Conservation (phyloP, 2,113 vertebrate genomes). For the cattle (Bos taurus) region DNA sequence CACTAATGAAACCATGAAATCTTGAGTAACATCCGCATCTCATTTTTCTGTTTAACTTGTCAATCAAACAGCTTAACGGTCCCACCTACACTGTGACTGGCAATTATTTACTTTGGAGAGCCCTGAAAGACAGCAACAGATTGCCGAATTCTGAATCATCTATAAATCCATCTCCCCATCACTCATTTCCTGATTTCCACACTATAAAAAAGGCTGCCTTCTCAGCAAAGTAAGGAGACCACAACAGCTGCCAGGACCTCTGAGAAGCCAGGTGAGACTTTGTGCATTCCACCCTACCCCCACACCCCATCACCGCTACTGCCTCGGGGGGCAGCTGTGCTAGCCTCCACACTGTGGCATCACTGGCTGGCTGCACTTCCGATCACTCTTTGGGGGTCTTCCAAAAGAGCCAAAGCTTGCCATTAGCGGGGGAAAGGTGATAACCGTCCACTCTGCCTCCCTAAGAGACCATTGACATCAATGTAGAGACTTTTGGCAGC, state of each 20-base stretch:
- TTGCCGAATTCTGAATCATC: slow-evolving; percentile 38
- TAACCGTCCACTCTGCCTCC: not conserved
- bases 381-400: not conserved
- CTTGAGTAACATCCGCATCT: slow-evolving; percentile 62
- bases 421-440: not conserved
- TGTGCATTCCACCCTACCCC: fast-evolving
- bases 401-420: not conserved
- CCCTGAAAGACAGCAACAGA: slow-evolving; percentile 21
- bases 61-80: slow-evolving; percentile 4
- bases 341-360: not conserved
- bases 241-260: not conserved
- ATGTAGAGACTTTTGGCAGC: not conserved
- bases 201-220: slow-evolving; percentile 53
- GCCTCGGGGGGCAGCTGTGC: not conserved
- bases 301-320: not conserved
- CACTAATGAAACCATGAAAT: not conserved
- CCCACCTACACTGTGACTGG: slow-evolving; percentile 25
- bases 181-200: slow-evolving; percentile 29
- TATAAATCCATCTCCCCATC: not conserved
- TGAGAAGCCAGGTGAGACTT: slow-evolving; percentile 49
- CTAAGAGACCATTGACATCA: not conserved
- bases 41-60: slow-evolving; percentile 62
- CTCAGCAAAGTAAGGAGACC: not conserved
- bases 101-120: slow-evolving; percentile 70
- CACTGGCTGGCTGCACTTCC: not conserved